Percentiles rank a stretch among this genome's conserved stretches.
Evolutionary conservation across 2,113 vertebrate species (phyloP).

Genomic region (Tachuris rubrigastra): DNA sequence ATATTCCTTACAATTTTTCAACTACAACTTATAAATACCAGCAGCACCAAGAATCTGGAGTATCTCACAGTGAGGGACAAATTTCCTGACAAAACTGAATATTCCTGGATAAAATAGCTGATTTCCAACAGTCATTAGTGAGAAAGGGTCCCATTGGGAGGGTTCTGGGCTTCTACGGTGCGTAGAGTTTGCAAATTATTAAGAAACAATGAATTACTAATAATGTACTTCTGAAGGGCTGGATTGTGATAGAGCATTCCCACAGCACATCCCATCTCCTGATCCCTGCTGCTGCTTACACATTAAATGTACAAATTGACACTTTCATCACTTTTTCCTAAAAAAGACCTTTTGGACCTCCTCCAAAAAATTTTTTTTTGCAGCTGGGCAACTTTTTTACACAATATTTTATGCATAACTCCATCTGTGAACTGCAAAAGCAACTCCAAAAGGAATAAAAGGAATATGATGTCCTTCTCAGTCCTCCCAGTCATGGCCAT

Average conservation of each 20-base stretch:
- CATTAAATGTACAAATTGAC: not conserved
- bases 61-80: not conserved
- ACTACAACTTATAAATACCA: not conserved
- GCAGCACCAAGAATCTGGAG: not conserved
- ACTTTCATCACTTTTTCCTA: not conserved
- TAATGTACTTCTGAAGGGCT: not conserved
- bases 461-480: not conserved
- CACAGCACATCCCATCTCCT: not conserved
- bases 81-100: not conserved
- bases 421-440: not conserved
- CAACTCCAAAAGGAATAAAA: not conserved
- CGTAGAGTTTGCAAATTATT: not conserved
- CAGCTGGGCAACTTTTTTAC: not conserved
- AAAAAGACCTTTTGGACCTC: not conserved
- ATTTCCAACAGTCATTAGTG: not conserved
- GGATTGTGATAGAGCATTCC: not conserved
- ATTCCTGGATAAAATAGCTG: not conserved
- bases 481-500: not conserved
- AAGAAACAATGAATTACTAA: not conserved
- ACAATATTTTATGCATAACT: not conserved
- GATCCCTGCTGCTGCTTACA: fast-evolving
- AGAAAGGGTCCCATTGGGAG: not conserved
- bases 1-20: not conserved
- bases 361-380: not conserved
- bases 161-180: not conserved